Base-by-base conservation (phyloP, 2,888 invertebrate genomes). In the Hirtodrosophila confusa region DNA sequence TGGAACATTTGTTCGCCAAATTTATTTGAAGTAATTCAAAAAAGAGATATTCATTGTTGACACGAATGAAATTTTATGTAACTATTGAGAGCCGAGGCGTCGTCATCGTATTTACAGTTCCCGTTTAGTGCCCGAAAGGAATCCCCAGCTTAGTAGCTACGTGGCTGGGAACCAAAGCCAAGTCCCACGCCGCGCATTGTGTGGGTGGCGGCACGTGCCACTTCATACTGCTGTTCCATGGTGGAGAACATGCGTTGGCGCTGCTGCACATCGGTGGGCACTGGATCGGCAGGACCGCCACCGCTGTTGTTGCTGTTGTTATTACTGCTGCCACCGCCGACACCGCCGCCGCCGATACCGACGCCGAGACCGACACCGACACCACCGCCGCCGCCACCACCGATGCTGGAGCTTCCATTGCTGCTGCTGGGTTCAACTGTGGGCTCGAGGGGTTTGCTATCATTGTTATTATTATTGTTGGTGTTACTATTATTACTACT, bases 201-300 rank as follows among this genome's bases (percentile, higher is more conserved):
- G 92, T 99, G 99, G 0, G 99, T 99, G 17, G 97, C 96, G 72
- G 98, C 96, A 35, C 99, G 93, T 0, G 99, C 99, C 53, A 97
- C 97, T 91, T 98, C 98, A 90, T 99, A 99, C 91, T 99, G 98
- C 77, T 97, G 96, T 89, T 99, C 98, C 95, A 99, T 96, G 49
- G 96, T 95, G 75, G 94, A 94, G 92, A 99, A 98, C 93, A 98
- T 94, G 89, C 98, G 97, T 86, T 97, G 95, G 0, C 91, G 89
- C 23, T 89, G 88, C 60, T 91, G 90, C 1, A 91, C 90, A 75
- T 91, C 91, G 4, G 82, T 77, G 7, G 83, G 83, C 1, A 88
- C 58, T 4, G 56, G 24, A 23, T 40, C 8, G 6, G 4, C 41
- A 9, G 35, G 17, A 1, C n/a, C 37, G 6, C 37, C n/a, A 6